Conservation (phyloP, 2,888 invertebrate genomes). For the Amaurobius ferox region DNA sequence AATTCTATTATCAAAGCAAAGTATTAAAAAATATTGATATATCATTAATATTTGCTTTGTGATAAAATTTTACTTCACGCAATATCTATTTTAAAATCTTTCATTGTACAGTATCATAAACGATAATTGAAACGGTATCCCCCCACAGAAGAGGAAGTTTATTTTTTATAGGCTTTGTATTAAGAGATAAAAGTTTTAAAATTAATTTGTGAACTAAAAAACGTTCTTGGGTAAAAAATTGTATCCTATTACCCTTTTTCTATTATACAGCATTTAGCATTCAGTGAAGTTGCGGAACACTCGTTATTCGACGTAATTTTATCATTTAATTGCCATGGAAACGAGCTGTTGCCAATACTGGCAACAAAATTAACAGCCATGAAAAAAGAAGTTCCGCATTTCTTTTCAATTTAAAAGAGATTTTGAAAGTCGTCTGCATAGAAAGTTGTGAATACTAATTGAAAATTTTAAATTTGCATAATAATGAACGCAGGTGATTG, state of each 20-base stretch:
- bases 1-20: too few species aligned
- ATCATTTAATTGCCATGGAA: slow-evolving; percentile 6
- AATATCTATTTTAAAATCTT: too few species aligned
- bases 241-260: not conserved
- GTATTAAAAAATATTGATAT: too few species aligned
- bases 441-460: slow-evolving; percentile 4
- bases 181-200: not conserved
- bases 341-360: not conserved
- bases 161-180: too few species aligned
- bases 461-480: slow-evolving; percentile 48
- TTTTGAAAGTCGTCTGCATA: not conserved
- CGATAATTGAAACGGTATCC: too few species aligned
- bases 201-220: not conserved
- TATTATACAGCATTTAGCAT: slow-evolving; percentile 1
- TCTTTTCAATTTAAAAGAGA: slow-evolving; percentile 7
- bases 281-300: not conserved
- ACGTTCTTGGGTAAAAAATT: not conserved
- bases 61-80: too few species aligned
- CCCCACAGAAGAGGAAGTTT: too few species aligned
- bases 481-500: slow-evolving; percentile 28
- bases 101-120: too few species aligned
- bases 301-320: slow-evolving; percentile 1
- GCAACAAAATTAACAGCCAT: slow-evolving; percentile 6
- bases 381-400: not conserved
- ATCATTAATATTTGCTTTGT: too few species aligned